phyloP scores from a whole-genome alignment of 2,888 invertebrate genomes.

The Apomyelois bistriatella region DNA sequence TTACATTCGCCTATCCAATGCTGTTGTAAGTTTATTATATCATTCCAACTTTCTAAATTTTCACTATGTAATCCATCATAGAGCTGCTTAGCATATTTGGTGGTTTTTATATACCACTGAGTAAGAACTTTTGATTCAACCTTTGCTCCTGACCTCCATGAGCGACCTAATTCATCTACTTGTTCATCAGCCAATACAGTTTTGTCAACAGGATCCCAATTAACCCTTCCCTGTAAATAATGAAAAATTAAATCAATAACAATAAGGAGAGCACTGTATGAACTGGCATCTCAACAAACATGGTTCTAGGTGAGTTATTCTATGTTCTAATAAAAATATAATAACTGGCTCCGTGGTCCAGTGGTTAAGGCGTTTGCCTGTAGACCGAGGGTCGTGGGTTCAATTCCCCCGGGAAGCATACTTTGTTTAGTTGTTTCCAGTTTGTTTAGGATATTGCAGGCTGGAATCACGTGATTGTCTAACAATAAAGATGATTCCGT shows the following conservation, averaged over 20 bases:
- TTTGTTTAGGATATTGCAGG: too few relatives aligned
- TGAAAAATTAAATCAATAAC: not conserved
- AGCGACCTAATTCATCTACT: slow-evolving; percentile 93
- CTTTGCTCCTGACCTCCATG: slow-evolving; percentile 98
- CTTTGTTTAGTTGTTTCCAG: too few relatives aligned
- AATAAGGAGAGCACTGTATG: too few relatives aligned
- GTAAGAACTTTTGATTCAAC: slow-evolving; percentile 92
- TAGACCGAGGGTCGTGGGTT: too few relatives aligned
- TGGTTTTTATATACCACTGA: slow-evolving; percentile 98
- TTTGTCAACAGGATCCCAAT: slow-evolving; percentile 99
- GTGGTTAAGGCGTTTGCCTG: too few relatives aligned
- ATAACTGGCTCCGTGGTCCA: too few relatives aligned
- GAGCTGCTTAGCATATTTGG: slow-evolving; percentile 86
- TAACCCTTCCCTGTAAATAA: slow-evolving; percentile 86
- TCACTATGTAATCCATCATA: slow-evolving; percentile 86
- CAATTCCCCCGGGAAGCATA: too few relatives aligned
- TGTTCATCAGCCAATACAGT: slow-evolving; percentile 99
- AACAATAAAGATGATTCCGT: too few relatives aligned
- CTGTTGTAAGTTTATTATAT: slow-evolving; percentile 90
- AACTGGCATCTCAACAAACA: too few relatives aligned
- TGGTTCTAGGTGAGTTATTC: too few relatives aligned
- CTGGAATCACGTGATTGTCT: too few relatives aligned
- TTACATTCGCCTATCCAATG: slow-evolving; percentile 95
- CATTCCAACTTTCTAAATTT: slow-evolving; percentile 88
- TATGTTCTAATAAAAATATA: too few relatives aligned